Evolutionary conservation across 2,888 invertebrate genomes (phyloP), one percentile per base, ranked within the genome.

Genomic region (Axea sp.): DNA sequence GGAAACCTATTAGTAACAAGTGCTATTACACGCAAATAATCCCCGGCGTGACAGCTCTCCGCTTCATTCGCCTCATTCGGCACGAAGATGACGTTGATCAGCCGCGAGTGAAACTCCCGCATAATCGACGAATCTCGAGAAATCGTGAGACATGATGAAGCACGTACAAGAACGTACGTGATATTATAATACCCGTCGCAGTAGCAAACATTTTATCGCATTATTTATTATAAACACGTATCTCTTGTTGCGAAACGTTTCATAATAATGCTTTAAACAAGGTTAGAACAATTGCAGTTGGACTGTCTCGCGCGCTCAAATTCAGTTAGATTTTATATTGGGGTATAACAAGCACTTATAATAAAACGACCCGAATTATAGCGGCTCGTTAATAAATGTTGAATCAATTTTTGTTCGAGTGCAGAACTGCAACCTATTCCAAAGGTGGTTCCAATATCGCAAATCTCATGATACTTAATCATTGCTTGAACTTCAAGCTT

Each of bases 11-110:
- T 64, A 64, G 65, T 60, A 65, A 65, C 65, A 60, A 73, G 73
- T 60, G 65, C 65, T 67, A 60, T 73, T 59, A 72, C 72, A 72
- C 72, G 65, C 51, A 57, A 73, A 65, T 73, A 65, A 73, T 65
- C 60, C 45, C 9, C 22, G 35, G 17, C 47, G 53, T 72, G 72
- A 72, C 72, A 72, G 65, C 59, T 31, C 59, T n/a, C 60, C 51
- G 45, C 43, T 43, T 57, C 59, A 12, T 53, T 68, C 51, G 45
- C 43, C 51, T 57, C 59, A 12, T 53, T 45, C 37, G 51, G 45
- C 53, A 19, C 51, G 41, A 49, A 72, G 72, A 64, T 72, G 73
- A 65, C 65, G 73, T 60, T 67, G 65, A 73, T 73, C 71, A 41
- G 57, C 71, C 45, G 57, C 39, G 65, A 73, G 53, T 45, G 51